Base-by-base conservation (phyloP, 2,797 vertebrate species). In the Malacoctenus gilli region DNA sequence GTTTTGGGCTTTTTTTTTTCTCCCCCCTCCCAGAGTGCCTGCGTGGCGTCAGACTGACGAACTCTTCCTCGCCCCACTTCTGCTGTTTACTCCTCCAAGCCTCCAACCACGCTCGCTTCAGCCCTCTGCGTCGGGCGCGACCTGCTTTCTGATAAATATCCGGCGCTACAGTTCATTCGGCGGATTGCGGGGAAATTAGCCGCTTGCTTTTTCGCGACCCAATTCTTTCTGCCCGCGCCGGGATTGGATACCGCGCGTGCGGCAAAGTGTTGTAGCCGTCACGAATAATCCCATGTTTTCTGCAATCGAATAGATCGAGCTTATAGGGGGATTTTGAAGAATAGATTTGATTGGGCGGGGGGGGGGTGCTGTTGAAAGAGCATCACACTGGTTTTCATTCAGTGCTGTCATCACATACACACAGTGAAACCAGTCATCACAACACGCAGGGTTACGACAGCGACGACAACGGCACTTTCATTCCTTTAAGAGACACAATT, bases 131-230 rank as follows among this genome's bases (percentile, higher is more conserved):
- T 72, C 59, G 21, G 11, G 49, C 61, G 43, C 81, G 73, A 79
- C 72, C 80, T 80, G n/a, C 56, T 34, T 80, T 82, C 68, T 57
- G 53, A 70, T 62, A 61, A 68, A 77, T 77, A 71, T 55, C 64
- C 72, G 28, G 68, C 52, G 8, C 6, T n/a, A 21, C 43, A 16
- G 55, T 79, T 82, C 46, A 62, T 68, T 77, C 80, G 46, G 55
- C 64, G 78, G 70, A 75, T 63, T 68, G 61, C 64, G 59, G 36
- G 23, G 31, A 77, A 77, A 82, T 79, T 31, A 67, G 60, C 54
- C 58, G 36, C 59, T 66, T 71, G n/a, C 68, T 78, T 35, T 21
- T 49, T 68, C 66, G 38, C 20, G 50, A 77, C 68, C 59, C 55
- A 68, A 63, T 86, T 82, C 40, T 53, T 39, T n/a, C 58, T 49